Base-by-base conservation (phyloP, 2,888 invertebrate species). In the Tetanocera ferruginea region DNA sequence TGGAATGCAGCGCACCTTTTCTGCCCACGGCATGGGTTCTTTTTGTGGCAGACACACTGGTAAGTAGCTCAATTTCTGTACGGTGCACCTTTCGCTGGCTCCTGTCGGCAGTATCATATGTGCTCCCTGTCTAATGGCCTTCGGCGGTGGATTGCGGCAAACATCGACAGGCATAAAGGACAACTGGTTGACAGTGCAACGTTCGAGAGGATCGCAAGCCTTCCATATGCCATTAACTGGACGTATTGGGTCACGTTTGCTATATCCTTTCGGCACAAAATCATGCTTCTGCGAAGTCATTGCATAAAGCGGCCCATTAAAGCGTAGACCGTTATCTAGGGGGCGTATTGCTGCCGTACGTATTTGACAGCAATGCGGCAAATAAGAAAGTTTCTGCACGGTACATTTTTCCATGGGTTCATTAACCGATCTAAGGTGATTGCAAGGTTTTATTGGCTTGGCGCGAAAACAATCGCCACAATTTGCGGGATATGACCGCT, bases 241-340 rank as follows among this genome's bases (percentile, higher is more conserved):
- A 43, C 78, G 31, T 57, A 87, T 85, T 0, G 86, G 85, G 11
- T 80, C 78, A 2, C 86, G 83, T 78, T 83, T 86, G 49, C 85
- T 91, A 77, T 90, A 90, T 0, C 93, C 92, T 83, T 94, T 94
- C 1, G 93, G 92, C 60, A 93, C 93, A 84, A 90, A 95, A 89
- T 95, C 94, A 86, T 94, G 94, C 57, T 94, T 93, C 81, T 94
- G 93, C 0, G 94, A 95, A 3, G 95, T 94, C 76, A 93, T 88
- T 81, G 93, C 93, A 89, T 94, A 93, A 91, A 94, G 93, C 19
- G 94, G 94, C 0, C 92, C 92, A 75, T 84, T 84, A 43, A 88
- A 89, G 14, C 86, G 83, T 55, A 89, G 75, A 0, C 87, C 86
- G 69, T 87, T 87, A 70, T 84, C 85, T 75, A 82, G 82, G 6